Evolutionary conservation across 2,797 vertebrate genomes (phyloP).

Genomic region (Acipenser ruthenus): DNA sequence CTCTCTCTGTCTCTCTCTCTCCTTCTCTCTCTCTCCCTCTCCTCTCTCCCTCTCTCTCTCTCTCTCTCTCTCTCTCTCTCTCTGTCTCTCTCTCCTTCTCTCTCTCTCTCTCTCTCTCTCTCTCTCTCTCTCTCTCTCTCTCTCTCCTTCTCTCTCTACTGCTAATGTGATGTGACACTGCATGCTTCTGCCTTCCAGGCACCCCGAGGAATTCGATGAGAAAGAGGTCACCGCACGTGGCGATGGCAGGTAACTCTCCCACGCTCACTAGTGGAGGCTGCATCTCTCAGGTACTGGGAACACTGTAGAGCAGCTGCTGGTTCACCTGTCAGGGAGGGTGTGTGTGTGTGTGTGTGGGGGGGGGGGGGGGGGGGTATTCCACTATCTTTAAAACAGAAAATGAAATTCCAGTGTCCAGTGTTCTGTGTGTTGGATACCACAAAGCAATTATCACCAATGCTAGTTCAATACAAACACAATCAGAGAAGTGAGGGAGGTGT

Average conservation of each 20-base stretch:
- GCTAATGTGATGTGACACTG: neutral
- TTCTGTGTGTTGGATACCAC: neutral
- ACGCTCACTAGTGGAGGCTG: conserved; percentile 26
- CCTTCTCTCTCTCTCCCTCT: neutral
- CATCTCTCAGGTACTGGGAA: conserved; percentile 25
- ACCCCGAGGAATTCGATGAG: conserved; percentile 34
- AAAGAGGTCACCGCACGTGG: conserved; percentile 23
- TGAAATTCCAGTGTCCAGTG: neutral
- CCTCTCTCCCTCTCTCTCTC: conserved; percentile 15
- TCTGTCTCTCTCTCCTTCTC: conserved; percentile 10
- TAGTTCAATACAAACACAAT: too few relatives aligned
- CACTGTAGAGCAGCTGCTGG: neutral
- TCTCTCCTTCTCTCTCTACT: neutral
- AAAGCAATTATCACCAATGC: neutral
- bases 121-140: neutral
- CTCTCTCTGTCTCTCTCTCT: neutral
- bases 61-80: too few relatives aligned
- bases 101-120: neutral
- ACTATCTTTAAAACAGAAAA: neutral
- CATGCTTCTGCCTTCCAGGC: conserved; percentile 29
- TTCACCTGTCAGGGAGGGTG: neutral
- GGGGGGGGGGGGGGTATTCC: neutral
- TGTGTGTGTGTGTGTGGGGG: too few relatives aligned
- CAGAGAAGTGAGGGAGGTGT: neutral
- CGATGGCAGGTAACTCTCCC: conserved; percentile 16